Base-by-base conservation (phyloP, 1,140 invertebrate genomes). In the Lasioglossum baleicum region DNA sequence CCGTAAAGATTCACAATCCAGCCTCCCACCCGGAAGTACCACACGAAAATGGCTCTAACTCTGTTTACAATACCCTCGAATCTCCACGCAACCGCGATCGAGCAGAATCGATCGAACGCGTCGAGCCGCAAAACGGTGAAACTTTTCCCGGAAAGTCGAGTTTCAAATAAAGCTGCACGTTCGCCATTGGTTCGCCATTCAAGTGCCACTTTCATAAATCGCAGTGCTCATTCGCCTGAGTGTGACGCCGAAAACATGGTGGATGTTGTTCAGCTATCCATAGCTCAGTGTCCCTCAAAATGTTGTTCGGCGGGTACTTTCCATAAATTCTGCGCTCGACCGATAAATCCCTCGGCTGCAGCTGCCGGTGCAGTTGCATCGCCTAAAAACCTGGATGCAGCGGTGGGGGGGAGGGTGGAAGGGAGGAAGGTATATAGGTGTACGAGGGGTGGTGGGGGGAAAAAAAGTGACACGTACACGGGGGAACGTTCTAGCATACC, bases 141-240 rank as follows among this genome's bases (percentile, higher is more conserved):
- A 69, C 67, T 26, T 71, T 69, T 67, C 17, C 56, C 67, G 66
- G 10, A 35, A 17, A 51, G 66, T 67, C 60, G 40, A n/a, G 13
- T 17, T 44, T 51, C 6, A 6, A 72, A 78, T 78, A 78, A 72
- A 72, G 63, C 58, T 58, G 2, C 51, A 15, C 26, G 26, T 26
- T 26, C 26, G 26, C 22, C 15, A 7, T 13, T 11, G n/a, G 20
- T 40, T 5, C 13, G 48, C 13, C 22, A 13, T 2, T 22, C 20
- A 35, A 71, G 44, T 26, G 48, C 67, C 58, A 77, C 67, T 77
- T 77, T 71, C 67, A 71, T 71, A 77, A 77, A 77, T 77, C 61
- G 61, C 44, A 17, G 44, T 40, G 56, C 26, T n/a, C 26, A 40
- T 58, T 22, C 48, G 44, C 26, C 26, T 1, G 26, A 26, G 26